Percentiles rank a stretch among this genome's conserved stretches.
These are phyloP conservation scores for Colaptes auratus DNA, from an alignment of 2,113 vertebrate species.

Conservation along the genomic window DNA sequence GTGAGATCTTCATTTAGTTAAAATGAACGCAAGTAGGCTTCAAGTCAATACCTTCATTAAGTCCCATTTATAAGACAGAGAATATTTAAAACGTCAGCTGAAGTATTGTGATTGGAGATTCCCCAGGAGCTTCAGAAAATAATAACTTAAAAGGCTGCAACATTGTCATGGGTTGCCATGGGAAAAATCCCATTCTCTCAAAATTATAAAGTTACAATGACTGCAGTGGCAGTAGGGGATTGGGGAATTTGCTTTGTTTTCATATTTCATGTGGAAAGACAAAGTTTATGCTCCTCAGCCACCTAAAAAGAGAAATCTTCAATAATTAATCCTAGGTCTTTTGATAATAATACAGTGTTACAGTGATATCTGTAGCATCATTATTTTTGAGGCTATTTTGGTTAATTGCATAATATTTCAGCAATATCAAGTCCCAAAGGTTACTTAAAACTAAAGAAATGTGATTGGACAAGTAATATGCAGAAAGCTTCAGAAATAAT, in stretches of 20 bases:
- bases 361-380: background rate
- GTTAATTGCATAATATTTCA: slow-evolving; percentile 4
- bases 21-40: background rate
- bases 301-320: background rate
- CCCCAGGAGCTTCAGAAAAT: background rate
- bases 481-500: background rate
- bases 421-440: background rate
- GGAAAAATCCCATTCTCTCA: background rate
- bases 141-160: background rate
- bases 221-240: background rate
- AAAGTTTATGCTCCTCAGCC: background rate
- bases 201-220: background rate
- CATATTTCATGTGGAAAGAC: background rate
- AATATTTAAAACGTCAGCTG: background rate
- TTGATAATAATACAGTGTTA: background rate
- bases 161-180: background rate
- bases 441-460: background rate
- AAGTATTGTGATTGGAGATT: background rate
- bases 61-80: background rate
- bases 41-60: background rate
- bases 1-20: background rate
- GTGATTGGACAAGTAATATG: background rate
- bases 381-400: background rate
- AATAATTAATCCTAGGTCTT: background rate
- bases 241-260: background rate